Base-by-base conservation (phyloP, 1,140 invertebrate species). In the Ephestia elutella region DNA sequence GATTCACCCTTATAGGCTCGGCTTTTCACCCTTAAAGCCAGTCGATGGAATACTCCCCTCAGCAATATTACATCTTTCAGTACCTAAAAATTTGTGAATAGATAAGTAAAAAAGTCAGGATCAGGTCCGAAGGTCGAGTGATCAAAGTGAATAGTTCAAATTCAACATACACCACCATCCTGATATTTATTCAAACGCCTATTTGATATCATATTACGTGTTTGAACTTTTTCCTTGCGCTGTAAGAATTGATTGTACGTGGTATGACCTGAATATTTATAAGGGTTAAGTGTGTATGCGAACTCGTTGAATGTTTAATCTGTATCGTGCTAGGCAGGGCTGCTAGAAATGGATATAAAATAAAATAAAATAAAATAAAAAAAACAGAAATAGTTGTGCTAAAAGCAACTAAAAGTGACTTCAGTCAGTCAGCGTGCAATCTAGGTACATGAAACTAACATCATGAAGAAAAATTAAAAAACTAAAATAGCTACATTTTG, bases 291-390 rank as follows among this genome's bases (percentile, higher is more conserved):
- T 86, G 82, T 86, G 75, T 85, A 82, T 83, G 78, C 71, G 83
- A 82, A 83, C 74, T 81, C 80, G 68, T 76, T 86, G 82, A 86
- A 86, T 86, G 79, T 86, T 86, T 86, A 85, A 86, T 85, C 73
- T 80, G 56, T 77, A 80, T 80, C 30, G 78, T 75, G 21, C 21
- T 25, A 7, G 76, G 63, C 32, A 60, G 60, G 38, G 38, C 15
- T 44, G 38, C 38, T 17, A 15, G n/a, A 4, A n/a, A 32, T 7
- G 9, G 30, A 10, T 7, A 32, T 10, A 32, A 32, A 32, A 10
- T 10, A 25, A 25, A 25, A 25, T 3, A 25, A 25, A 25, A 32
- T 32, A 5, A 32, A 32, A 32, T 32, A 11, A 7, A 3, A 25
- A 7, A 25, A 25, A 25, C 21, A 25, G 7, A 7, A 25, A 25